Conservation (phyloP, 2,113 vertebrate genomes). For the Gila orcuttii region DNA sequence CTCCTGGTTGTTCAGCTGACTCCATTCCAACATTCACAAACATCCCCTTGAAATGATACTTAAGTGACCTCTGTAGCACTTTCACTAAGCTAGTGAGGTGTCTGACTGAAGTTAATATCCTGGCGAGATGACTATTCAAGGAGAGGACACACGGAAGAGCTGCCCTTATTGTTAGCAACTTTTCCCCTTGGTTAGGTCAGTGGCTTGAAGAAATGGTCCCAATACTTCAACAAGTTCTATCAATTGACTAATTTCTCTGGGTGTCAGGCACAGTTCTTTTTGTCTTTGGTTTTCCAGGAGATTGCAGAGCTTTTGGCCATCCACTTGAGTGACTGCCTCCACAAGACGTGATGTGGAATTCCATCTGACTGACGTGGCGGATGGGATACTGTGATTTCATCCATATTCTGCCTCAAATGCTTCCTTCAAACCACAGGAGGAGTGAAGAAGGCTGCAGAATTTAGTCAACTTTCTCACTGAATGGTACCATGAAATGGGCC, state of each 20-base stretch:
- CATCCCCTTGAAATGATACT: no score
- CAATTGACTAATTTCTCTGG: slow-evolving; percentile 29
- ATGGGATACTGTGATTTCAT: slow-evolving; percentile 1
- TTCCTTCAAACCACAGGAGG: slow-evolving; percentile 11
- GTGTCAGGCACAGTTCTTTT: slow-evolving; percentile 21
- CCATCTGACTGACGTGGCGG: neutral
- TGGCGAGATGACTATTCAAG: no score
- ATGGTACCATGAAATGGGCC: slow-evolving; percentile 11
- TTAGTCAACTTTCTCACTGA: slow-evolving; percentile 21
- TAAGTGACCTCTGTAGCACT: no score
- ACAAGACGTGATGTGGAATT: slow-evolving; percentile 25
- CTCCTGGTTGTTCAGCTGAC: no score
- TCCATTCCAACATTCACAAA: no score
- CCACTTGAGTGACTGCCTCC: slow-evolving; percentile 26
- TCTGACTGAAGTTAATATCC: no score
- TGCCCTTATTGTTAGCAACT: no score
- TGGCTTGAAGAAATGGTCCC: neutral
- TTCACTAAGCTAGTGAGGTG: no score
- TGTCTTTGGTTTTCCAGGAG: slow-evolving; percentile 29
- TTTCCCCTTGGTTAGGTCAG: no score
- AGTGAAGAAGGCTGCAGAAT: slow-evolving; percentile 38
- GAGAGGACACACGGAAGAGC: no score
- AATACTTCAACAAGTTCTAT: slow-evolving; percentile 21
- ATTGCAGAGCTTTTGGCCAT: slow-evolving; percentile 9
- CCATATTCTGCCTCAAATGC: slow-evolving; percentile 39